Evolutionary conservation across 2,797 vertebrate species (phyloP), one percentile per base, ranked within the genome.

Genomic region (Zenarchopterus dispar): DNA sequence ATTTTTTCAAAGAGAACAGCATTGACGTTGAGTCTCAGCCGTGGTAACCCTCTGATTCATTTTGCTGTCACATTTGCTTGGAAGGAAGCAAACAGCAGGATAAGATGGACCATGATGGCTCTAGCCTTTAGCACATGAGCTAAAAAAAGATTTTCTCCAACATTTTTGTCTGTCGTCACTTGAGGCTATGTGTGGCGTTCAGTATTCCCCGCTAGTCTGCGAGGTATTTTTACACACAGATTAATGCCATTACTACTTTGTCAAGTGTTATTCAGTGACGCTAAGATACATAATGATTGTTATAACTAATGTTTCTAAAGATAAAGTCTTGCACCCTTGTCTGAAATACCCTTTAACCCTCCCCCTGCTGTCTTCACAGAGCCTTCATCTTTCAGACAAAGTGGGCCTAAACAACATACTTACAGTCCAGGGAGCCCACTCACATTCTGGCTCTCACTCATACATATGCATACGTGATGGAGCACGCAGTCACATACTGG

Each of bases 101-200:
- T 51, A 71, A 75, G 70, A 86, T 61, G 51, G 81, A 68, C 73
- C 80, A 39, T 53, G 63, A 72, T 72, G 70, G 75, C 80, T 80
- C 22, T 77, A 75, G 83, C 84, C 84, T 72, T 83, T 56, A 77
- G 86, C 82, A 71, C 84, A 66, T 45, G 56, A 69, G 84, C 86
- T 89, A 89, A 87, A 90, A 86, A 89, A 88, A 90, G 84, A 85
- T 49, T 73, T 83, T 78, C 70, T 67, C 67, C 78, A 78, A 56
- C 75, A 62, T 78, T 82, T 81, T 39, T 56, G 51, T 61, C 31
- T 65, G 52, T 67, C 53, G 16, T 84, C 80, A 75, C 79, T 82
- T 55, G 58, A 83, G 75, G 78, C 80, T 69, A 42, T 42, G 56
- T 44, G 54, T 62, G 51, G 77, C 75, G 81, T 79, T 66, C 67